Conservation (phyloP, 2,113 vertebrate species). For the Theristicus caerulescens region DNA sequence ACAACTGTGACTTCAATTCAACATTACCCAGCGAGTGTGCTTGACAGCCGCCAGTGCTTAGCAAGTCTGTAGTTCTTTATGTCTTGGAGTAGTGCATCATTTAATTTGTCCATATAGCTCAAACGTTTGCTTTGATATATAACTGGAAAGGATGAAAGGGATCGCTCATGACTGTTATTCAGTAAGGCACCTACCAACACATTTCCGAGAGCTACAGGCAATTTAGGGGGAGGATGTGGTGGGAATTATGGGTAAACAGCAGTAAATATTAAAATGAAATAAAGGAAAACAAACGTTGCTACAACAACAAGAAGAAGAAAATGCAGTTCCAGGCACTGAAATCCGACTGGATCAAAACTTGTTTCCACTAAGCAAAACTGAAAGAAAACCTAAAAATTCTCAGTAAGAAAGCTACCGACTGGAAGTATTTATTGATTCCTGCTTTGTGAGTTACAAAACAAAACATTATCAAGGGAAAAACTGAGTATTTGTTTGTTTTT, state of each 20-base stretch:
- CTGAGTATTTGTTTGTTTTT: neutral
- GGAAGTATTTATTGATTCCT: neutral
- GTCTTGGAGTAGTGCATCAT: neutral
- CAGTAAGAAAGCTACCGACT: neutral
- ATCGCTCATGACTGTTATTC: neutral
- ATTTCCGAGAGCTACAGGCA: neutral
- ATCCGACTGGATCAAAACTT: neutral
- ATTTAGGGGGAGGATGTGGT: neutral
- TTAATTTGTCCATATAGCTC: slow-evolving; percentile 22
- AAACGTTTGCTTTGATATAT: neutral
- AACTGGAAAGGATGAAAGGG: slow-evolving; percentile 26
- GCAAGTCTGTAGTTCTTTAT: neutral
- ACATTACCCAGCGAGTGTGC: neutral
- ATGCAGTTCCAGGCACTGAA: neutral
- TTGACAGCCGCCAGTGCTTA: neutral
- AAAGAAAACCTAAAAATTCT: neutral
- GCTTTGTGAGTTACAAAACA: neutral
- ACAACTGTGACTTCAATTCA: neutral
- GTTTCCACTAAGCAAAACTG: neutral
- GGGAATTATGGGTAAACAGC: slow-evolving; percentile 30
- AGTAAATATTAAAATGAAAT: slow-evolving; percentile 36
- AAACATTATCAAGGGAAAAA: neutral
- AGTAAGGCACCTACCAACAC: neutral
- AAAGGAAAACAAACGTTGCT: neutral
- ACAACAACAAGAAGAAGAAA: neutral